Base-by-base conservation (phyloP, 1,140 invertebrate genomes). In the Achatina immaculata region DNA sequence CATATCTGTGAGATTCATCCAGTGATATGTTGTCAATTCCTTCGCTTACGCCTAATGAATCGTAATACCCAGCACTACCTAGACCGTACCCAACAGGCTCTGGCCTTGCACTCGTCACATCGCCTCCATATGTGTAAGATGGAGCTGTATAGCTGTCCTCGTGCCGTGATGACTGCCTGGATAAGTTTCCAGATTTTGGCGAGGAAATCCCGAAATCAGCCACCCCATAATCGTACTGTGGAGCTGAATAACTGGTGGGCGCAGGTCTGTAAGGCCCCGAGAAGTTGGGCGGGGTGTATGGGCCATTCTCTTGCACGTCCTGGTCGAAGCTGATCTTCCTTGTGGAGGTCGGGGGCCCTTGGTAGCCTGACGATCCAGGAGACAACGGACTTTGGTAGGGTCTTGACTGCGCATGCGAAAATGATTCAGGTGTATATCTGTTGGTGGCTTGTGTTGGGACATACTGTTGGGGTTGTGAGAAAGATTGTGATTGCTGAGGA, bases 341-440 rank as follows among this genome's bases (percentile, higher is more conserved):
- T 31, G 42, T 38, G 66, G 51, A 72, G 40, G 81, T 38, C n/a
- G 79, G 78, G 68, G 80, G 71, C 9, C 40, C 66, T 72, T 72
- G 75, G 58, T 79, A 80, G 68, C 62, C 21, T 31, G 69, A 69
- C 9, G 81, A 76, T 31, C 45, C 78, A 31, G 79, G 69, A 31
- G 79, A 72, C 79, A 65, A 40, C 16, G 79, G 71, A 40, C 73
- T 81, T 51, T 81, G 71, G 55, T 62, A 75, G 38, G 69, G 24
- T 31, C 36, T 71, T 14, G 68, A 34, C 28, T 58, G 24, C 66
- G 76, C 21, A 11, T 6, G 58, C 42, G 58, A 34, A 28, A 74
- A 58, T 45, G 58, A 65, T 42, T 58, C 69, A 24, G 31, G 24
- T 34, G 65, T 68, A 62, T 24, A 14, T 19, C 11, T 66, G 65